These are phyloP conservation scores for Poeciliopsis turrubarensis DNA, from an alignment of 2,113 vertebrate species.

Conservation along the genomic window DNA sequence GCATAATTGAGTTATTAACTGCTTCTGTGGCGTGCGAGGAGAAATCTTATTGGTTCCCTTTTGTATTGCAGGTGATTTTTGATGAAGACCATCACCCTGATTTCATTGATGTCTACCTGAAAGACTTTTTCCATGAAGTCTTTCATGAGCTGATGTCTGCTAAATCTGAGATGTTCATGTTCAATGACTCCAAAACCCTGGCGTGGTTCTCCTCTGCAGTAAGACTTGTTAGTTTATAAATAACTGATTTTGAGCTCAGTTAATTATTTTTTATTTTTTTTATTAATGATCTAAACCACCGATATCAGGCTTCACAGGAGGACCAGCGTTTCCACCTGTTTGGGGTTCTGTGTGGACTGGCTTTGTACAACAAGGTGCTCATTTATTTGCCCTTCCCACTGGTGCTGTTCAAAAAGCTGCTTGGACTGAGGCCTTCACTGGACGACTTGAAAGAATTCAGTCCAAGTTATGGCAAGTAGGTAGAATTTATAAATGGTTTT, in stretches of 20 bases:
- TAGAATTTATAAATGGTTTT: neutral
- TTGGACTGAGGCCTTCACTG: slow-evolving; percentile 61
- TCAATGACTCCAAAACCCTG: slow-evolving; percentile 61
- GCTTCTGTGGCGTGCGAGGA: neutral
- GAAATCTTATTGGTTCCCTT: neutral
- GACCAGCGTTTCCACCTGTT: slow-evolving; percentile 71
- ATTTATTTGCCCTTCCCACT: slow-evolving; percentile 75
- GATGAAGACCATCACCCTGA: accelerated
- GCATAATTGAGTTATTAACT: neutral
- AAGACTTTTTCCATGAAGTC: slow-evolving; percentile 76
- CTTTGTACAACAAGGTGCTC: slow-evolving; percentile 60
- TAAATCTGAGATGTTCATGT: slow-evolving; percentile 73
- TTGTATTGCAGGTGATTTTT: slow-evolving; percentile 68
- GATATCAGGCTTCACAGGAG: slow-evolving; percentile 42
- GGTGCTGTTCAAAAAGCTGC: slow-evolving; percentile 80
- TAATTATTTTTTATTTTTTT: no score
- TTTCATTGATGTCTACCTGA: slow-evolving; percentile 1
- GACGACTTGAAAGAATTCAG: slow-evolving; percentile 74
- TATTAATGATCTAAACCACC: neutral
- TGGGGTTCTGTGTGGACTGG: slow-evolving; percentile 76
- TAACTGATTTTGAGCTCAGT: no score
- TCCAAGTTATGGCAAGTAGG: slow-evolving; percentile 63
- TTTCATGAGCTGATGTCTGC: slow-evolving; percentile 72
- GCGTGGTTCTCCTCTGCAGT: slow-evolving; percentile 83
- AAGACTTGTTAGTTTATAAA: slow-evolving; percentile 10